phyloP scores from a whole-genome alignment of 2,797 vertebrate species.

The Lithobates sylvaticus region DNA sequence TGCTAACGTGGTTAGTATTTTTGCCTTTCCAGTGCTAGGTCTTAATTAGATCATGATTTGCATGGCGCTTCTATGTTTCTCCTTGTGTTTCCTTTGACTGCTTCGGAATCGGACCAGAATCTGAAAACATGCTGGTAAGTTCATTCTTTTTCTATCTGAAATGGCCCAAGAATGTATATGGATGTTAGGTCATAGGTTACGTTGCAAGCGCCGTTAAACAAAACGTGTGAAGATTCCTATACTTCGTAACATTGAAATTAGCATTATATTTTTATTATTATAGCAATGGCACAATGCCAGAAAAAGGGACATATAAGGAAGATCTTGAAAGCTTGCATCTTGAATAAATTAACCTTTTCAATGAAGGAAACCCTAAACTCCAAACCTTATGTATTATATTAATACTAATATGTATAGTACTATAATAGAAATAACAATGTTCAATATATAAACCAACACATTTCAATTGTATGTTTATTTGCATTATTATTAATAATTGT shows the following conservation, averaged over 20 bases:
- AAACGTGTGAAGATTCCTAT: too few relatives aligned
- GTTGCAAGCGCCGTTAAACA: not conserved
- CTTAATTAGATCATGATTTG: not conserved
- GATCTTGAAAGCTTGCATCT: too few relatives aligned
- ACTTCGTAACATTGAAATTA: not conserved
- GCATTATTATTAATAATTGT: too few relatives aligned
- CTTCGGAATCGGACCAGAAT: not conserved
- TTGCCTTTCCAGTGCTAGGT: not conserved
- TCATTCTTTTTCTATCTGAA: not conserved
- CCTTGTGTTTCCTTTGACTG: not conserved
- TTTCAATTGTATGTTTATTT: too few relatives aligned
- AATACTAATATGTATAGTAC: too few relatives aligned
- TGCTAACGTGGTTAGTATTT: not conserved
- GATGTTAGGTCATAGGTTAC: not conserved
- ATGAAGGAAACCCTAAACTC: too few relatives aligned
- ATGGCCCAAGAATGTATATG: not conserved
- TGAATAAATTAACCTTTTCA: too few relatives aligned
- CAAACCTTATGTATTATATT: too few relatives aligned
- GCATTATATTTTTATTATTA: not conserved
- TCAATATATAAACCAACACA: too few relatives aligned
- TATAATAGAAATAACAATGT: too few relatives aligned
- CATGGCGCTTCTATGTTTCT: not conserved
- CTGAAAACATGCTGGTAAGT: not conserved
- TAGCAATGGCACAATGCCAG: not conserved
- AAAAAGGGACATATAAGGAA: too few relatives aligned